phyloP scores from a whole-genome alignment of 2,888 invertebrate genomes.

The Eledona agricola region DNA sequence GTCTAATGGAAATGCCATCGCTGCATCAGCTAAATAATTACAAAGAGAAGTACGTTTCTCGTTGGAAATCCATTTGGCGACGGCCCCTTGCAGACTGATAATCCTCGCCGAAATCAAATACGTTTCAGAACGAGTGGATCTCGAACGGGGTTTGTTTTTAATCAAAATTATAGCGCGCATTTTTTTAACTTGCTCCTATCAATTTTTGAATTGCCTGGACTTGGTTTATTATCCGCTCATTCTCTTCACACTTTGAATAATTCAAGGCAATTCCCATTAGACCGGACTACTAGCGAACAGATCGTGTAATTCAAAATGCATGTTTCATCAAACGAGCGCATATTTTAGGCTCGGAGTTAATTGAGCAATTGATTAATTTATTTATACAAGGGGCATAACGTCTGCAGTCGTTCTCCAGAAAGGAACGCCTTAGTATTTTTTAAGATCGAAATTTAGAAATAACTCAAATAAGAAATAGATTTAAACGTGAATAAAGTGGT shows the following conservation, averaged over 20 bases:
- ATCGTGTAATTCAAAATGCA: constrained; percentile 23
- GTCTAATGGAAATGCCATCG: constrained; percentile 10
- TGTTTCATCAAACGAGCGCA: constrained; percentile 15
- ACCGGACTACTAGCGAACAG: constrained; percentile 6
- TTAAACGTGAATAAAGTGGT: too few species aligned
- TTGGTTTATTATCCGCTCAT: constrained; percentile 19
- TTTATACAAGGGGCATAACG: too few species aligned
- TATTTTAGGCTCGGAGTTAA: constrained; percentile 17
- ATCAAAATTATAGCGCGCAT: constrained; percentile 3
- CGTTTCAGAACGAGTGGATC: too few species aligned
- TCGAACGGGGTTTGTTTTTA: constrained; percentile 2
- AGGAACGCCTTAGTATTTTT: too few species aligned
- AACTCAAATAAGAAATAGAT: too few species aligned
- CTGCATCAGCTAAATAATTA: constrained; percentile 9
- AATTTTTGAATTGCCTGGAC: constrained; percentile 14
- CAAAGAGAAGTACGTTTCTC: neutral
- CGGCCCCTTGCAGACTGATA: constrained; percentile 1
- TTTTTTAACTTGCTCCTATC: too few species aligned
- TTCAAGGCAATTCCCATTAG: constrained; percentile 23
- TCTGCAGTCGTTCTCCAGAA: too few species aligned
- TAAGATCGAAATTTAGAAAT: too few species aligned
- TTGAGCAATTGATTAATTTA: too few species aligned
- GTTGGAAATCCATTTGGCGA: constrained; percentile 1
- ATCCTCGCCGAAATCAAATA: too few species aligned
- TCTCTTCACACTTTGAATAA: constrained; percentile 21